Evolutionary conservation across 2,113 vertebrate species (phyloP).

Genomic region (Apistogramma diplotaenia): DNA sequence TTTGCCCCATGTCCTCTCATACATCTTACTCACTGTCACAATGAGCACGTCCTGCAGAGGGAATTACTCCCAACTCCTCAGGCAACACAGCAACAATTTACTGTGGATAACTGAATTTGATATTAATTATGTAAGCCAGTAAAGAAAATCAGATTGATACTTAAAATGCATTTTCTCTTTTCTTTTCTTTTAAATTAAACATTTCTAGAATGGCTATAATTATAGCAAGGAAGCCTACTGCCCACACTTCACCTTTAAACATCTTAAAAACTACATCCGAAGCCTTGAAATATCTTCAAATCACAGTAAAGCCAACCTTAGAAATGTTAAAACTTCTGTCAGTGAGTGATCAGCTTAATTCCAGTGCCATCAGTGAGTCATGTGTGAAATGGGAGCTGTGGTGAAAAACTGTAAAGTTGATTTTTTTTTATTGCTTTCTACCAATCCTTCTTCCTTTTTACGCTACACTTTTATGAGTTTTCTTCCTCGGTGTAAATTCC

Average conservation of each 20-base stretch:
- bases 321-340: not conserved
- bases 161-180: not conserved
- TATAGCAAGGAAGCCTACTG: not conserved
- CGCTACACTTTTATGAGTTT: slow-evolving; percentile 6
- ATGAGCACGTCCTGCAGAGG: not conserved
- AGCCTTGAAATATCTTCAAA: not conserved
- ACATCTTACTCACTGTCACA: slow-evolving; percentile 20
- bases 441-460: not conserved
- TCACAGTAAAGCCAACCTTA: not conserved
- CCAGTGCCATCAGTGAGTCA: not conserved
- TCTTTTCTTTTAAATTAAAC: not conserved
- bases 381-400: not conserved
- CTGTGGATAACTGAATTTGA: not conserved
- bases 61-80: slow-evolving; percentile 6
- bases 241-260: fast-evolving
- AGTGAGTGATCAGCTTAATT: not conserved
- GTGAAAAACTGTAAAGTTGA: not conserved
- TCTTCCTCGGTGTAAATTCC: slow-evolving; percentile 8
- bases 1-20: slow-evolving; percentile 5
- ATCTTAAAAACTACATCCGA: not conserved
- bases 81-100: not conserved
- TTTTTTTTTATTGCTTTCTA: not conserved
- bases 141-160: not conserved
- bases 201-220: not conserved
- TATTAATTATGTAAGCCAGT: not conserved